Percentiles rank a stretch among this genome's conserved stretches.
Conservation (phyloP, 2,888 invertebrate genomes). For the Thereva nobilitata region DNA sequence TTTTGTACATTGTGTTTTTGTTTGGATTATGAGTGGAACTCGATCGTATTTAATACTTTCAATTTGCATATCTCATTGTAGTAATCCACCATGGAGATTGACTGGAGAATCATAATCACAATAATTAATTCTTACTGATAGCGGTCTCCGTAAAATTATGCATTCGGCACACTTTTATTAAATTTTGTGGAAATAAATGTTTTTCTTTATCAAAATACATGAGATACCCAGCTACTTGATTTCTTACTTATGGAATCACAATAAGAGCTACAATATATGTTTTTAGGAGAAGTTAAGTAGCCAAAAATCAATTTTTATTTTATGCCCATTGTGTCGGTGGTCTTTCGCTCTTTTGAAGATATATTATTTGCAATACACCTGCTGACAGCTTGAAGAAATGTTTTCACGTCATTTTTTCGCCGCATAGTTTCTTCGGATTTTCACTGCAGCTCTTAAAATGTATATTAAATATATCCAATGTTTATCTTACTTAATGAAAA, state of each 20-base stretch:
- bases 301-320: slow-evolving; percentile 20
- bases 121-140: slow-evolving; percentile 7
- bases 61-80: slow-evolving; percentile 38
- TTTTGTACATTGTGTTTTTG: slow-evolving; percentile 73
- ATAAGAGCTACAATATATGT: neutral
- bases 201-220: too few relatives aligned
- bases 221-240: neutral
- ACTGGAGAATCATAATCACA: neutral
- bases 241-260: slow-evolving; percentile 2
- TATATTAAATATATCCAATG: slow-evolving; percentile 12
- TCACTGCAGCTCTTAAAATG: slow-evolving; percentile 1
- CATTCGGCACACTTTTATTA: too few relatives aligned
- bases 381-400: slow-evolving; percentile 42
- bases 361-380: slow-evolving; percentile 41
- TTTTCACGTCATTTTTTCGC: slow-evolving; percentile 32
- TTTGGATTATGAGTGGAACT: slow-evolving; percentile 50
- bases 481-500: slow-evolving; percentile 1
- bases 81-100: neutral
- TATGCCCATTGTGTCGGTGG: slow-evolving; percentile 10
- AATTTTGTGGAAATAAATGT: too few relatives aligned
- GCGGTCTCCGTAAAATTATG: neutral
- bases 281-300: neutral
- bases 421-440: slow-evolving; percentile 26
- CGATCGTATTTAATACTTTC: slow-evolving; percentile 34
- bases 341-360: slow-evolving; percentile 14